phyloP scores from a whole-genome alignment of 2,113 vertebrate genomes.

The Fulica atra region DNA sequence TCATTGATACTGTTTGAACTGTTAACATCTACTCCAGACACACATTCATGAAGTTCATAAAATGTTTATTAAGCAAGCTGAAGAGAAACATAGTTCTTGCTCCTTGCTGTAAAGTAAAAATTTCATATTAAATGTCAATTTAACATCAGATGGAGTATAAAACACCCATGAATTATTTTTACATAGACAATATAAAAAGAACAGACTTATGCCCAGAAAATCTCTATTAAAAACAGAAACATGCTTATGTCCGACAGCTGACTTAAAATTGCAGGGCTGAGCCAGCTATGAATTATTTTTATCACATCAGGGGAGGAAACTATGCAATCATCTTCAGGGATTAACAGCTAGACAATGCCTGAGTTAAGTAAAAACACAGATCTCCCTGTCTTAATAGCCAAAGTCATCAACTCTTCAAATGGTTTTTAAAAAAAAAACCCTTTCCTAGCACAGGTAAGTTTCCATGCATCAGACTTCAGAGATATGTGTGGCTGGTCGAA shows the following conservation, averaged over 20 bases:
- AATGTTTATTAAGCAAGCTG: constrained; percentile 11
- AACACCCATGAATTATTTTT: background rate
- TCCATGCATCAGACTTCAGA: background rate
- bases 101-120: background rate
- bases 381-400: background rate
- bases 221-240: background rate
- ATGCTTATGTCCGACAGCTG: background rate
- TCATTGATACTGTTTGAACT: background rate
- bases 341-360: background rate
- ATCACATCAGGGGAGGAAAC: background rate
- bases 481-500: background rate
- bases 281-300: background rate
- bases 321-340: background rate
- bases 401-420: background rate
- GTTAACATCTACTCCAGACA: constrained; percentile 7
- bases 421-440: background rate
- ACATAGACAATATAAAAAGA: background rate
- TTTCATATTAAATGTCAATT: background rate
- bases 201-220: background rate
- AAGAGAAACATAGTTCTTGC: background rate
- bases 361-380: background rate
- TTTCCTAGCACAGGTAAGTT: background rate
- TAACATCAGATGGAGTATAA: background rate
- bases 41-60: constrained; percentile 18
- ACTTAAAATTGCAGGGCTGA: background rate